Evolutionary conservation across 2,113 vertebrate genomes (phyloP), one percentile per base, ranked within the genome.

Genomic region (Archilochus colubris): DNA sequence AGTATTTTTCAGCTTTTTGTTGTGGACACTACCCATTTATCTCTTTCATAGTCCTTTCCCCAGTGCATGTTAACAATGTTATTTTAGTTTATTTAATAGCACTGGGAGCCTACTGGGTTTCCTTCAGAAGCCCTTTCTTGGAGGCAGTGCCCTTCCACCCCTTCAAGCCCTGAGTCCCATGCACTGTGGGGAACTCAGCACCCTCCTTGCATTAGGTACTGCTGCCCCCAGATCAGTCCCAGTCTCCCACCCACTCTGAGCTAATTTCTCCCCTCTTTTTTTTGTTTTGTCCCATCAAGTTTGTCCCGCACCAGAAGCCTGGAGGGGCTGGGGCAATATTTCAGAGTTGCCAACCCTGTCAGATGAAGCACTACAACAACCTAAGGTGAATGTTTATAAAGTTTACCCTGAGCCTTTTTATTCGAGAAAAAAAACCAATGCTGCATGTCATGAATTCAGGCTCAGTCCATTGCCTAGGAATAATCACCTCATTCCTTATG

Each of bases 21-120:
- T 79, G 91, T n/a, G 92, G 90, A 91, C 86, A 55, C 33, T 77
- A 61, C 78, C 91, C 81, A 72, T 92, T 96, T 68, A 81, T 90
- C 93, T 90, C 30, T 31, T 77, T 90, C 74, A 74, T 33, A 69
- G 84, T 7, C 88, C 40, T 86, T 73, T 57, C 80, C 85, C 58
- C 68, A 63, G 67, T 5, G 88, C 86, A 61, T 46, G 48, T 73
- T 74, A 70, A 70, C 50, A 36, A 24, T 22, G 74, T 55, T 69
- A 55, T 84, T 83, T 50, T 50, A 93, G 69, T 12, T 86, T 88
- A 79, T 31, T 62, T 10, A 81, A 10, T 22, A 27, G 5, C 1
- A 3, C 82, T 68, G 55, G 25, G 43, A 93, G 51, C 38, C 27
- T 51, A 11, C 20, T 7, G 81, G 14, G 4, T 55, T 30, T 22